Evolutionary conservation across 1,140 invertebrate species (phyloP), one percentile per base, ranked within the genome.

Genomic region (Aphelinus atriplicis): DNA sequence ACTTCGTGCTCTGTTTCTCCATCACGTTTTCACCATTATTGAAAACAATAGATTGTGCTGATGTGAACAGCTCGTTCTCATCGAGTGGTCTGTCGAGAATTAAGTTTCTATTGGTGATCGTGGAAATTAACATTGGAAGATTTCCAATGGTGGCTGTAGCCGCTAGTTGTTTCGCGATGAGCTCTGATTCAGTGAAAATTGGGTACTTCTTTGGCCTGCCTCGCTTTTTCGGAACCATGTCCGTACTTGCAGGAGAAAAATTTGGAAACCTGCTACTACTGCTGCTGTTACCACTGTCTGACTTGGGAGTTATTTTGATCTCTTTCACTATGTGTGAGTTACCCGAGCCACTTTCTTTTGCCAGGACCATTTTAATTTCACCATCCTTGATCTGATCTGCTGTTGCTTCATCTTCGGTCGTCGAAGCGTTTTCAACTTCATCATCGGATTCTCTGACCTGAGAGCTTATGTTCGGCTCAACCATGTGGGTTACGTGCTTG

Each of bases 281-380:
- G 4, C 10, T 43, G 3, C 53, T 46, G 6, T 62, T 45, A 4
- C 70, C 74, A 3, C 55, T 56, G n/a, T 56, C 9, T 4, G 64
- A 47, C 7, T 51, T 71, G 3, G 71, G 75, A 1, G 66, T 63
- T 53, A 77, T 77, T 43, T 77, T 77, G 5, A 72, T 77, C 9
- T 72, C 70, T 26, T 72, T 73, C 9, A 77, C 51, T 0, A 77
- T 60, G 7, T 73, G 75, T 1, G 53, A 56, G 10, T 77, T 77
- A 7, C 48, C 64, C 2, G 75, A 69, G 9, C 68, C 74, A 50
- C 67, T 56, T 7, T 76, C 69, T 47, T 76, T 76, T 5, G 50
- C 60, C 1, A 76, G 63, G 10, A 76, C 71, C 1, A 76, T 76
- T 7, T 76, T 76, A 9, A 76, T 76, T 2, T 72, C 75, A 2